Evolutionary conservation across 1,140 invertebrate genomes (phyloP), one percentile per base, ranked within the genome.

Genomic region (Bombus superbus): DNA sequence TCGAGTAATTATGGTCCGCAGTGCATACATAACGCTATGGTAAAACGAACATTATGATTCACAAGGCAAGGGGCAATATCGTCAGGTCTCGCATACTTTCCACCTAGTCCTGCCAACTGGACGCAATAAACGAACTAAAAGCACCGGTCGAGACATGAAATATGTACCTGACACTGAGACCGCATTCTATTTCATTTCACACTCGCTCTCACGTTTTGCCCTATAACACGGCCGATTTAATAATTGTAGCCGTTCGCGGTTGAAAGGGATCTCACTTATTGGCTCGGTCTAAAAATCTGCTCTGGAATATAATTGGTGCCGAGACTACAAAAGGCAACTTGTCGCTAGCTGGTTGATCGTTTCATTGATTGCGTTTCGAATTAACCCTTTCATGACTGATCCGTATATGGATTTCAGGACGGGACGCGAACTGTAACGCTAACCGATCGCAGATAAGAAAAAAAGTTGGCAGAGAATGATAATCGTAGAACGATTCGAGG

Each of bases 111-210:
- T 18, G 25, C 42, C 35, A 53, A 35, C 15, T n/a, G 69, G 53
- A 25, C 35, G 22, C 38, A 32, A 62, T 73, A 35, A 80, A 69
- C 44, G 69, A 38, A 42, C 53, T 73, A 47, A 81, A 81, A 74
- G 35, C 69, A 57, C 69, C 25, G 35, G 69, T 73, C 68, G 15
- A n/a, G 44, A 22, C 1, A 25, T 28, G 40, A 81, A 38, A 69
- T 74, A 74, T 73, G 80, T 74, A 74, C 53, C 69, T 74, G 80
- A 81, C 69, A 81, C 80, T 74, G 68, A 42, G 69, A 35, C 68
- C 38, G 22, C 81, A 44, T 76, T 73, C 69, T 83, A 75, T 62
- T 76, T 76, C 81, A 40, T 64, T 83, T 44, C 80, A 57, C 80
- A 28, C 69, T 83, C 62, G 42, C 57, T 53, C 73, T 76, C 72